These are phyloP conservation scores for Lagocephalus sceleratus DNA, from an alignment of 2,797 vertebrate species.

Conservation along the genomic window DNA sequence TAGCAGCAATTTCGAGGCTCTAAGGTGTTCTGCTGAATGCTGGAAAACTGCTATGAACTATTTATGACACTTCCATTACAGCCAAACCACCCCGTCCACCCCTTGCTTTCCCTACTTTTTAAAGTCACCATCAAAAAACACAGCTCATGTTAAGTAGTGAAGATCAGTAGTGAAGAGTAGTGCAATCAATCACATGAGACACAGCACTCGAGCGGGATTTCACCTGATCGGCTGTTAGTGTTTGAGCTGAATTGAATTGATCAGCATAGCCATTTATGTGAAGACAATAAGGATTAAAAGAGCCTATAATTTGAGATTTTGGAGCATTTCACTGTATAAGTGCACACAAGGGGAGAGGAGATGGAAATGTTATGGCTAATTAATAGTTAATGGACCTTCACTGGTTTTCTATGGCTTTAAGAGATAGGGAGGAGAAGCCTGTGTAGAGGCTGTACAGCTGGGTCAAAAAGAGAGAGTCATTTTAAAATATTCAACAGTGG, in stretches of 20 bases:
- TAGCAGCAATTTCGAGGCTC: conserved; percentile 47
- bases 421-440: neutral
- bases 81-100: conserved; percentile 33
- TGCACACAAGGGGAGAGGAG: conserved; percentile 24
- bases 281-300: conserved; percentile 28
- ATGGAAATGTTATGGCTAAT: conserved; percentile 47
- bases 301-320: conserved; percentile 39
- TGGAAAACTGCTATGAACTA: conserved; percentile 63
- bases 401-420: conserved; percentile 32
- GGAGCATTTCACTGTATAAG: conserved; percentile 39
- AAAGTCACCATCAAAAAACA: conserved; percentile 28
- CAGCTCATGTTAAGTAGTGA: conserved; percentile 45
- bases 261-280: conserved; percentile 25
- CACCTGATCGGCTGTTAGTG: neutral
- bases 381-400: conserved; percentile 46
- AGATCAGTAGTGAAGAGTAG: conserved; percentile 14
- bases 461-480: neutral
- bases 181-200: neutral
- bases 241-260: conserved; percentile 24
- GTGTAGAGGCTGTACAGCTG: neutral
- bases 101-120: conserved; percentile 40
- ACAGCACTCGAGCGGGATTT: neutral
- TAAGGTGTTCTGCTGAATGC: conserved; percentile 58
- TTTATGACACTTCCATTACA: conserved; percentile 72
- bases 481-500: too few species aligned